Percentiles rank a stretch among this genome's conserved stretches.
Evolutionary conservation across 2,888 invertebrate species (phyloP).

Genomic region (Caenorhabditis doughertyi): DNA sequence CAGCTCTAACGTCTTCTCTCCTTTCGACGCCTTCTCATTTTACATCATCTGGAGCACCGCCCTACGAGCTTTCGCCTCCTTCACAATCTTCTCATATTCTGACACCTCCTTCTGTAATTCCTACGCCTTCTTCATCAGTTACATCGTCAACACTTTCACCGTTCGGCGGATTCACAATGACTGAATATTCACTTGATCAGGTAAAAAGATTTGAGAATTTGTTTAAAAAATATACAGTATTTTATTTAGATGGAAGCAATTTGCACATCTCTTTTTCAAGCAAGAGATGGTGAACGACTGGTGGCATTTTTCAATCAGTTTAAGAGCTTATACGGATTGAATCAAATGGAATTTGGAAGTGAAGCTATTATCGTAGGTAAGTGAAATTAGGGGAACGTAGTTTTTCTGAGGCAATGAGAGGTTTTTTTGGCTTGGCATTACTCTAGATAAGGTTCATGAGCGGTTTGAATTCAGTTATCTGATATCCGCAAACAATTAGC

Average conservation of each 20-base stretch:
- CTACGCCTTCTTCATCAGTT: slow-evolving; percentile 24
- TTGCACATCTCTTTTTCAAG: slow-evolving; percentile 72
- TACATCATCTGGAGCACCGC: slow-evolving; percentile 44
- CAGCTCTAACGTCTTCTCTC: slow-evolving; percentile 8
- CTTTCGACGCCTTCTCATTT: slow-evolving; percentile 35
- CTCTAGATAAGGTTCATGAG: too few relatives aligned
- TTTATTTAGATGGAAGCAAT: slow-evolving; percentile 76
- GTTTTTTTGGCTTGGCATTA: neutral
- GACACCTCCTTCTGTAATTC: slow-evolving; percentile 33
- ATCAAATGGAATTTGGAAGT: slow-evolving; percentile 46
- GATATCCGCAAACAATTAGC: too few relatives aligned
- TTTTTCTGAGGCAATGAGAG: neutral
- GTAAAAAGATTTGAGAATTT: neutral
- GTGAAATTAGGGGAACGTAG: neutral
- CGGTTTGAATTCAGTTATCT: too few relatives aligned
- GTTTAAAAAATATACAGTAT: neutral
- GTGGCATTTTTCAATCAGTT: slow-evolving; percentile 68
- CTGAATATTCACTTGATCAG: slow-evolving; percentile 42
- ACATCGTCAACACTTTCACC: neutral
- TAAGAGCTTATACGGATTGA: slow-evolving; percentile 18
- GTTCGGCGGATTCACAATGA: slow-evolving; percentile 36
- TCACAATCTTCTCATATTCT: slow-evolving; percentile 36
- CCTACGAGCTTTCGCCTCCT: slow-evolving; percentile 38
- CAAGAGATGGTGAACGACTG: slow-evolving; percentile 73
- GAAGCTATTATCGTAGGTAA: slow-evolving; percentile 63